Percentiles rank a stretch among this genome's conserved stretches.
Evolutionary conservation across 2,797 vertebrate species (phyloP).

Genomic region (Trematomus bernacchii): DNA sequence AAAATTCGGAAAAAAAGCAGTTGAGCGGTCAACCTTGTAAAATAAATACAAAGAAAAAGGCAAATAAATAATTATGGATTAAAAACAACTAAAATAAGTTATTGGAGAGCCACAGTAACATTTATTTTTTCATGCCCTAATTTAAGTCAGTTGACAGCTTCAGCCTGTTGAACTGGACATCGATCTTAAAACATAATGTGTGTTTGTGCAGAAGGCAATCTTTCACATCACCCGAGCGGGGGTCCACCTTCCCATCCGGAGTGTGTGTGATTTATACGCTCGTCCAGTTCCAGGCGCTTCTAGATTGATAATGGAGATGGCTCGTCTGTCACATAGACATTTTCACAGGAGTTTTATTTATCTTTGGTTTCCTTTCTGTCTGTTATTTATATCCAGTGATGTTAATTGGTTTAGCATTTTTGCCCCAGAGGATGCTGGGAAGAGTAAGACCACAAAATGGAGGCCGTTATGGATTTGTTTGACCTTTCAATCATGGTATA

Average conservation of each 20-base stretch:
- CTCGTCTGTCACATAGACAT: slow-evolving; percentile 35
- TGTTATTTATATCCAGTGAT: slow-evolving; percentile 64
- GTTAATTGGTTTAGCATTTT: slow-evolving; percentile 44
- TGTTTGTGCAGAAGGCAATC: neutral
- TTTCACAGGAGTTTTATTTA: slow-evolving; percentile 37
- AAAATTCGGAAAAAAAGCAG: no score
- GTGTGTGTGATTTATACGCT: slow-evolving; percentile 62
- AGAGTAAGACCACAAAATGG: slow-evolving; percentile 26
- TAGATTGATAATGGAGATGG: slow-evolving; percentile 49
- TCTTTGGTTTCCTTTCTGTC: slow-evolving; percentile 31
- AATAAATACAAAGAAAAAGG: no score
- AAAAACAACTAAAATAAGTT: no score
- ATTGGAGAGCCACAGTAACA: no score
- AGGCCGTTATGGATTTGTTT: slow-evolving; percentile 30
- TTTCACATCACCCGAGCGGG: slow-evolving; percentile 18
- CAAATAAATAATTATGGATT: no score
- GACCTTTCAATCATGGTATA: slow-evolving; percentile 17
- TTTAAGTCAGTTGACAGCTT: no score
- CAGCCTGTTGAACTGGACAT: neutral
- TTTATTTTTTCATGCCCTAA: no score
- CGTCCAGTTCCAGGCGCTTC: slow-evolving; percentile 19
- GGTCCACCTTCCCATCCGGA: slow-evolving; percentile 17
- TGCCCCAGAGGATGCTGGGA: slow-evolving; percentile 16
- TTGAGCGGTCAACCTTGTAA: no score
- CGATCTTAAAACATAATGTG: neutral